These are phyloP conservation scores for Piaya cayana DNA, from an alignment of 2,113 vertebrate genomes.

Conservation along the genomic window DNA sequence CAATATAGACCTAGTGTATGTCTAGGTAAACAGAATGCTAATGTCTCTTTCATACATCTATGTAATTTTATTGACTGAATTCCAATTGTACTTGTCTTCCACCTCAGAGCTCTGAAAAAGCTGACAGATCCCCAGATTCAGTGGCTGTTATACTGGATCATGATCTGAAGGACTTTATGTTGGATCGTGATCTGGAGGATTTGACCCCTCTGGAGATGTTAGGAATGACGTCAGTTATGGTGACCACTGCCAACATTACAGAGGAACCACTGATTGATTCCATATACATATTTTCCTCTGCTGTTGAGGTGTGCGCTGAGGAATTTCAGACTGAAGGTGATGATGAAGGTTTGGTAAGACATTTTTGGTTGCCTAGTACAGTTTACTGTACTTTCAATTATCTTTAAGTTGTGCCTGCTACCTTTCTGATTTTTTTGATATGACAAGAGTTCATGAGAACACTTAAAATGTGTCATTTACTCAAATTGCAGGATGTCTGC, in stretches of 20 bases:
- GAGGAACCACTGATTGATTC: not conserved
- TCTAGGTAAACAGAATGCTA: not conserved
- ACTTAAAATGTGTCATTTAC: slow-evolving; percentile 32
- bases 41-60: not conserved
- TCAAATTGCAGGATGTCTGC: slow-evolving; percentile 12
- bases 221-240: not conserved
- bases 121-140: not conserved
- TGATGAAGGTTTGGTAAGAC: not conserved
- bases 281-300: not conserved
- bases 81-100: not conserved
- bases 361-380: not conserved
- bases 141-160: not conserved
- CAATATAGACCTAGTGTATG: not conserved
- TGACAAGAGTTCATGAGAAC: slow-evolving; percentile 10
- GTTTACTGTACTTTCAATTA: slow-evolving; percentile 3
- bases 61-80: not conserved
- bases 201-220: not conserved
- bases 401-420: slow-evolving; percentile 20
- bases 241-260: not conserved
- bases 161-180: not conserved
- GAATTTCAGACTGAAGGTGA: slow-evolving; percentile 13
- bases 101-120: not conserved
- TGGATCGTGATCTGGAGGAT: not conserved
- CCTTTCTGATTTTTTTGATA: slow-evolving; percentile 50
- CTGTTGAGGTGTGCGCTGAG: not conserved